Percentiles rank a stretch among this genome's conserved stretches.
Conservation (phyloP, 2,113 vertebrate species). For the Oryzias celebensis region DNA sequence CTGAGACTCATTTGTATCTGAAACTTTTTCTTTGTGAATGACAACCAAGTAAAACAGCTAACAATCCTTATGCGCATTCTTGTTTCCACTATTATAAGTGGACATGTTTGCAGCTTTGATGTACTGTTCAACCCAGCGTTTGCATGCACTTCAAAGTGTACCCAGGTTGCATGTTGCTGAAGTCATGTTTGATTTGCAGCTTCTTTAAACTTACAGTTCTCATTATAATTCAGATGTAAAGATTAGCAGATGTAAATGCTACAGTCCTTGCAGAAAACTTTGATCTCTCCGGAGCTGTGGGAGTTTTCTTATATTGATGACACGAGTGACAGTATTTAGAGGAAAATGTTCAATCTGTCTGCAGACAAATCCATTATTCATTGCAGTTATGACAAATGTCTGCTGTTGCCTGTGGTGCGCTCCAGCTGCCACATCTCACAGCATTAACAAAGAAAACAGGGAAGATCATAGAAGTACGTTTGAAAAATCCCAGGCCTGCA, state of each 20-base stretch:
- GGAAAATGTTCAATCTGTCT: slow-evolving; percentile 19
- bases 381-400: slow-evolving; percentile 28
- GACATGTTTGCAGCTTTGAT: too few relatives aligned
- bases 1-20: slow-evolving; percentile 10
- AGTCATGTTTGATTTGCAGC: slow-evolving; percentile 14
- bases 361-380: slow-evolving; percentile 55
- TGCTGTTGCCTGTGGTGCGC: slow-evolving; percentile 20
- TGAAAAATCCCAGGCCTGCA: slow-evolving; percentile 43
- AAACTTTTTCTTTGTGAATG: slow-evolving; percentile 30
- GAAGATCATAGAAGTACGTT: slow-evolving; percentile 18
- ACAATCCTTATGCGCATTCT: too few relatives aligned
- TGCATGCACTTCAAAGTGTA: slow-evolving; percentile 2
- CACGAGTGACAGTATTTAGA: slow-evolving; percentile 26
- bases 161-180: slow-evolving; percentile 5
- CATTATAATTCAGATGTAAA: not conserved
- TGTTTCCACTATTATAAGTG: too few relatives aligned
- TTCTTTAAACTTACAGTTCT: slow-evolving; percentile 4
- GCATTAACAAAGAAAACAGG: slow-evolving; percentile 17
- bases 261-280: slow-evolving; percentile 1
- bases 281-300: not conserved
- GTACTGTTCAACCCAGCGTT: not conserved
- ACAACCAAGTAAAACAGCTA: too few relatives aligned
- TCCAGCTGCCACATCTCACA: slow-evolving; percentile 19
- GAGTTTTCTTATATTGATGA: slow-evolving; percentile 15
- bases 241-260: slow-evolving; percentile 28